Conservation (phyloP, 1,140 invertebrate species). For the Drosophila miranda region DNA sequence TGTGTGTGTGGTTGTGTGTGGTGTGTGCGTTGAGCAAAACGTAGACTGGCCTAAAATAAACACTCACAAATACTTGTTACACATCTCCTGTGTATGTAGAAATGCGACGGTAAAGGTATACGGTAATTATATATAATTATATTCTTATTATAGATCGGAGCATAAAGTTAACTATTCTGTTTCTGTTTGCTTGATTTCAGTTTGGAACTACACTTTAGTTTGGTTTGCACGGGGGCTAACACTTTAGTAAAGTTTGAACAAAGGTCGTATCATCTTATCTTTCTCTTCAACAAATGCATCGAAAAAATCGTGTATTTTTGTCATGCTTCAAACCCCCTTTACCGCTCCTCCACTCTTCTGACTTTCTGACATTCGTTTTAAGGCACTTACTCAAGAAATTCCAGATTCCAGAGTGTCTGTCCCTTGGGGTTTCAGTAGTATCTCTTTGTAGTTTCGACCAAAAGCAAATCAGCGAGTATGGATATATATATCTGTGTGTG, state of each 20-base stretch:
- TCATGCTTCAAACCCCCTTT: neutral
- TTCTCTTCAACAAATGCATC: conserved; percentile 11
- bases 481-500: conserved; percentile 16
- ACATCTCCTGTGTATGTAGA: conserved; percentile 40
- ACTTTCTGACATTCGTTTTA: conserved; percentile 40
- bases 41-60: conserved; percentile 43
- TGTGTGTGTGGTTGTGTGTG: conserved; percentile 18
- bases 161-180: conserved; percentile 70
- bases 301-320: conserved; percentile 15
- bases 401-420: conserved; percentile 62
- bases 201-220: conserved; percentile 62
- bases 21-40: conserved; percentile 68
- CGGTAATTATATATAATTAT: conserved; percentile 44
- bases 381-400: conserved; percentile 77
- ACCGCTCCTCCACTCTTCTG: neutral
- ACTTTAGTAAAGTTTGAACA: conserved; percentile 48
- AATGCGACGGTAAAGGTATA: conserved; percentile 68
- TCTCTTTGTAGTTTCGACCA: conserved; percentile 36
- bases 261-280: conserved; percentile 15
- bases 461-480: conserved; percentile 40
- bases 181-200: conserved; percentile 51
- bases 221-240: conserved; percentile 40
- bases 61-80: conserved; percentile 56
- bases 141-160: conserved; percentile 66
- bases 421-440: conserved; percentile 47